Conservation (phyloP, 2,797 vertebrate genomes). For the Dryobates pubescens region DNA sequence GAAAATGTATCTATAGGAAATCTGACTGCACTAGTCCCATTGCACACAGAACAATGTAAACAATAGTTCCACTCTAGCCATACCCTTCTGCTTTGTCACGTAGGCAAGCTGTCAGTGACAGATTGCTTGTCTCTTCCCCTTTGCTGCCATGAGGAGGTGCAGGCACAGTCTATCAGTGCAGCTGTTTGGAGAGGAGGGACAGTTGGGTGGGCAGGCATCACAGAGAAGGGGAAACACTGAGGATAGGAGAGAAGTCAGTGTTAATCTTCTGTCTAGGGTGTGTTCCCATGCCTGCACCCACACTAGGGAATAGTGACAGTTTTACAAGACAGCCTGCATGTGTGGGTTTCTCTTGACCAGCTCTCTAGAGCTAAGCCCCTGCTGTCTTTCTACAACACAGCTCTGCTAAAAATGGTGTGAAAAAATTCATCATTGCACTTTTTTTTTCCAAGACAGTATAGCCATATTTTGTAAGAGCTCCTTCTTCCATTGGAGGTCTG, state of each 20-base stretch:
- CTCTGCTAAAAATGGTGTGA: neutral
- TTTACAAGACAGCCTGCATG: neutral
- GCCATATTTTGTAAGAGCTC: neutral
- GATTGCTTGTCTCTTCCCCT: conserved; percentile 22
- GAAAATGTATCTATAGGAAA: conserved; percentile 38
- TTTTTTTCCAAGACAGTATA: neutral
- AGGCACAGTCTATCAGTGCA: conserved; percentile 5
- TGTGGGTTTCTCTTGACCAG: neutral
- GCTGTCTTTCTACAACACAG: neutral
- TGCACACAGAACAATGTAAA: conserved; percentile 1
- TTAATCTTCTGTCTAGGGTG: neutral
- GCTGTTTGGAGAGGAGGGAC: neutral
- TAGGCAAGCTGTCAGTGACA: neutral
- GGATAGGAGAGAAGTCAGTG: neutral
- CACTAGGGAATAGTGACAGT: neutral
- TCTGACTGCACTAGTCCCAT: neutral
- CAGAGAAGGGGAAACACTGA: neutral
- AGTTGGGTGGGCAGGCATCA: neutral
- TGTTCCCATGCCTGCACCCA: neutral
- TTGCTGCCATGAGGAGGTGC: neutral
- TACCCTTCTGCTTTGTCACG: neutral
- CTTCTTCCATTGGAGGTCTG: neutral
- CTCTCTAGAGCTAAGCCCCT: neutral
- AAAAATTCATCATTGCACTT: neutral
- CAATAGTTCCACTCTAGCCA: neutral